Base-by-base conservation (phyloP, 1,140 invertebrate species). In the Bombyx mandarina region DNA sequence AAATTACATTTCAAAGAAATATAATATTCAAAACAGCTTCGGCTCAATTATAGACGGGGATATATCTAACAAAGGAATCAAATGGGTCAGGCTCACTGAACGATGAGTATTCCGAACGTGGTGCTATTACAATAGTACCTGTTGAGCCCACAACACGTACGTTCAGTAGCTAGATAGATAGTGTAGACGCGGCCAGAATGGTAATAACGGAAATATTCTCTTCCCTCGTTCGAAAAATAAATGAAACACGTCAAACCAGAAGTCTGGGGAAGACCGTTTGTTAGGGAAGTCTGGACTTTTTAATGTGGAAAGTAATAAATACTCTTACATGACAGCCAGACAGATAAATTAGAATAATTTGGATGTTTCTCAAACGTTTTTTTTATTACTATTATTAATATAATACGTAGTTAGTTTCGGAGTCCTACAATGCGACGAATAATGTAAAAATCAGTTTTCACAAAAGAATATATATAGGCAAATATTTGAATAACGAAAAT, bases 401-500 rank as follows among this genome's bases (percentile, higher is more conserved):
- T 18, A 18, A 18, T 18, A 5, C 26, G 26, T 35, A 35, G 4
- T 35, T 5, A 35, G 26, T 35, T 35, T 35, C 26, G 26, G 4
- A 35, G 26, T 35, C 48, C 6, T 7, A 49, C n/a, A 49, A 7
- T 49, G 2, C 2, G 45, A 46, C 6, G n/a, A 12, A 46, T 49
- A 49, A 49, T 49, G 8, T n/a, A 35, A 35, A 12, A 35, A 12
- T 18, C 9, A 22, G 2, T 49, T n/a, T 7, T 7, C 54, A 62
- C 22, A 60, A 62, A 63, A 63, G 45, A 45, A 42, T 58, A 35
- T 12, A 42, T 58, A 35, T 12, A 8, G 46, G 53, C 61, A 66
- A 67, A 73, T 71, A 68, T 73, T 68, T 66, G 54, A 43, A 59
- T 58, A 63, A 72, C 62, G 63, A 66, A 49, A 65, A 64, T 59